Percentiles rank a stretch among this genome's conserved stretches.
phyloP scores from a whole-genome alignment of 2,888 invertebrate species.

The Serripes groenlandicus region DNA sequence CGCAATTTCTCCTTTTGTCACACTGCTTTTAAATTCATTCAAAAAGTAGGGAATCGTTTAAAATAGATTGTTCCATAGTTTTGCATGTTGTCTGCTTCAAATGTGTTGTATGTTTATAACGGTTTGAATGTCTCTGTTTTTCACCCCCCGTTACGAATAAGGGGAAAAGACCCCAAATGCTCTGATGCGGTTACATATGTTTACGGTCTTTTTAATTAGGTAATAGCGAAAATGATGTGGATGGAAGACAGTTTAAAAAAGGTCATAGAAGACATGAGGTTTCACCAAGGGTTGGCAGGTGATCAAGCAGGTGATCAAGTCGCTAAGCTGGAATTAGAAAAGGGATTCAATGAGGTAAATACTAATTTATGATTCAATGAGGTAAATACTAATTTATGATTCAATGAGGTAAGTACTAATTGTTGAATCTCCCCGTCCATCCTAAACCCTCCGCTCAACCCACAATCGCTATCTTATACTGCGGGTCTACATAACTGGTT shows the following conservation, averaged over 20 bases:
- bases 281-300: slow-evolving; percentile 93
- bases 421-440: no score
- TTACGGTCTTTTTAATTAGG: no score
- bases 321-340: slow-evolving; percentile 88
- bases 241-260: slow-evolving; percentile 88
- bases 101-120: not conserved
- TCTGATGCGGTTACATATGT: no score
- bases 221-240: slow-evolving; percentile 63
- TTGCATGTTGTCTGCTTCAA: not conserved
- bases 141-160: no score
- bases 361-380: no score
- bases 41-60: not conserved
- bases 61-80: not conserved
- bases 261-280: slow-evolving; percentile 92
- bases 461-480: no score
- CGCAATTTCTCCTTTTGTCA: no score
- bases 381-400: no score
- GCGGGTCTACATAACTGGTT: no score
- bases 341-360: slow-evolving; percentile 90
- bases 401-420: not conserved
- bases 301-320: slow-evolving; percentile 89
- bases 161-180: no score
- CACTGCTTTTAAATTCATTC: not conserved
- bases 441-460: no score
- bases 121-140: no score